Evolutionary conservation across 2,888 invertebrate species (phyloP).

Genomic region (Amiota mariae): DNA sequence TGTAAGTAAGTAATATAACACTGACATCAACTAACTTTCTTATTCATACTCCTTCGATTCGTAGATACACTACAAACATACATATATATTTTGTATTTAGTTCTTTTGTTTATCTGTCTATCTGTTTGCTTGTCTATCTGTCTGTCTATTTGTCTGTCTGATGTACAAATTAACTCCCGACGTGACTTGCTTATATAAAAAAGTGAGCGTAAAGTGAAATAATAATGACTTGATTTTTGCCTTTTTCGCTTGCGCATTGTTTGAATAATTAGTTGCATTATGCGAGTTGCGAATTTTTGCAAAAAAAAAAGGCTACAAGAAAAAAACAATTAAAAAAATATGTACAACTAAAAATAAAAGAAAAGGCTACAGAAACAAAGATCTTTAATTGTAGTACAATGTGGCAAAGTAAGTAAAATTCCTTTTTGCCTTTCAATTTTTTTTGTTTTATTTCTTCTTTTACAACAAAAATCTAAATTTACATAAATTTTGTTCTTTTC

Average conservation of each 20-base stretch:
- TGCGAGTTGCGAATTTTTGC: constrained; percentile 29
- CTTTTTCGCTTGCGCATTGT: constrained; percentile 7
- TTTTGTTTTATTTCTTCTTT: too few relatives aligned
- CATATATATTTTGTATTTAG: too few relatives aligned
- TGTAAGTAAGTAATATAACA: not conserved
- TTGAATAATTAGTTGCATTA: constrained; percentile 55
- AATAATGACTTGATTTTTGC: constrained; percentile 23
- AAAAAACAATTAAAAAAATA: too few relatives aligned
- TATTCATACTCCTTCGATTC: not conserved
- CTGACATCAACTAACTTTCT: not conserved
- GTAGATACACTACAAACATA: too few relatives aligned
- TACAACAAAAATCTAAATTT: too few relatives aligned
- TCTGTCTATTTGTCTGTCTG: constrained; percentile 1
- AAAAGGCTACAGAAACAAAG: too few relatives aligned
- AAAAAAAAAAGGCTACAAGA: constrained; percentile 51
- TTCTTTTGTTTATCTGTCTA: too few relatives aligned
- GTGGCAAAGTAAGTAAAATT: too few relatives aligned
- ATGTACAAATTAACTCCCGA: constrained; percentile 26
- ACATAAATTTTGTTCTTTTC: too few relatives aligned
- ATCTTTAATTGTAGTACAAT: too few relatives aligned
- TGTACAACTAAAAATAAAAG: too few relatives aligned
- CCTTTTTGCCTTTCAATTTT: too few relatives aligned
- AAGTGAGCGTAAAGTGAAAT: constrained; percentile 1
- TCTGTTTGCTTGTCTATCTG: not conserved
- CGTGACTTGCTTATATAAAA: constrained; percentile 25